Percentiles rank a stretch among this genome's conserved stretches.
phyloP scores from a whole-genome alignment of 2,888 invertebrate genomes.

The Pyrrhia umbra region DNA sequence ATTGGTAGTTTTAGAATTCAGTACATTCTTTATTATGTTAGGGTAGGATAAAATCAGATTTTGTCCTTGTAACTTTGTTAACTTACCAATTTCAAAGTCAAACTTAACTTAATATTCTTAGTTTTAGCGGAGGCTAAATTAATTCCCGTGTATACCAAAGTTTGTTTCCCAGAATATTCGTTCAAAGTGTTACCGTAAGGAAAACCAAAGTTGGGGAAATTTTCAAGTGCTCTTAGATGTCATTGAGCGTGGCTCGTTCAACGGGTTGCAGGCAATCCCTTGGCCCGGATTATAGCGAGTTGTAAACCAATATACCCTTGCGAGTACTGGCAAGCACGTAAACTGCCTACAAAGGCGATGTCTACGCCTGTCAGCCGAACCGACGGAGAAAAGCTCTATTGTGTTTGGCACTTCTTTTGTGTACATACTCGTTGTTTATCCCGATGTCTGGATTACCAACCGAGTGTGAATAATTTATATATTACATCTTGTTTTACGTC shows the following conservation, averaged over 20 bases:
- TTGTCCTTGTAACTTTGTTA: conserved; percentile 22
- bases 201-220: conserved; percentile 18
- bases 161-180: conserved; percentile 24
- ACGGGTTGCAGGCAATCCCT: conserved; percentile 42
- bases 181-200: not conserved
- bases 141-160: conserved; percentile 33
- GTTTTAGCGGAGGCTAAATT: conserved; percentile 37
- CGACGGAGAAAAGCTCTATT: conserved; percentile 74
- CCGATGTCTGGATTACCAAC: conserved; percentile 65
- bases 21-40: not conserved
- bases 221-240: conserved; percentile 24
- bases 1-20: too few relatives aligned
- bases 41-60: conserved; percentile 15
- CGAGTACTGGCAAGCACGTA: conserved; percentile 71
- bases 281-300: conserved; percentile 56
- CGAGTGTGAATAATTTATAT: conserved; percentile 59
- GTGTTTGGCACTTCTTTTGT: conserved; percentile 80
- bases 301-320: conserved; percentile 66
- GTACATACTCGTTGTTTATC: conserved; percentile 66
- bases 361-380: conserved; percentile 73
- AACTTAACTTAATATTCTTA: conserved; percentile 30
- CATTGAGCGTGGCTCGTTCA: conserved; percentile 26
- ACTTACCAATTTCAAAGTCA: conserved; percentile 30
- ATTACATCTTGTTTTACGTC: conserved; percentile 53
- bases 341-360: conserved; percentile 80